A percentile compares a stretch with the other conserved stretches of the same genome.
Evolutionary conservation across 2,888 invertebrate genomes (phyloP).

Genomic region (Lasioglossum oenotherae): DNA sequence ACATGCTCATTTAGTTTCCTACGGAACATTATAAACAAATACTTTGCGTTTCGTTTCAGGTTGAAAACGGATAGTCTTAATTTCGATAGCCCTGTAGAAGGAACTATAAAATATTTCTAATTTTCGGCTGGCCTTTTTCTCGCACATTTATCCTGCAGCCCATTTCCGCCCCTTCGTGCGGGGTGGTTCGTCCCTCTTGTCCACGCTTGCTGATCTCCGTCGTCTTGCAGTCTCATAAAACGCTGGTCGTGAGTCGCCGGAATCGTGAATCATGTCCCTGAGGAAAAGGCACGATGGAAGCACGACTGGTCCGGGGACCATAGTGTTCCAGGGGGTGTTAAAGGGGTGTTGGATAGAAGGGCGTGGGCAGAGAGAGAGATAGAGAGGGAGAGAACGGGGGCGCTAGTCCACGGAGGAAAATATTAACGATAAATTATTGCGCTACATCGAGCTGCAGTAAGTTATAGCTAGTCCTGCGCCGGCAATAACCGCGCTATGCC

Average conservation of each 20-base stretch:
- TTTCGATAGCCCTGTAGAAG: too few species aligned
- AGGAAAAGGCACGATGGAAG: constrained; percentile 39
- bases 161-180: not conserved
- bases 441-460: constrained; percentile 71
- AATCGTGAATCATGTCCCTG: constrained; percentile 66
- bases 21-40: too few species aligned
- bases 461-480: constrained; percentile 67
- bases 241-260: constrained; percentile 55
- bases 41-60: too few species aligned
- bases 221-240: constrained; percentile 52
- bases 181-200: not conserved
- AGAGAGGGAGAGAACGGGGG: constrained; percentile 52
- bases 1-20: too few species aligned
- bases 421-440: constrained; percentile 74
- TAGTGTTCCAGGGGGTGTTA: not conserved
- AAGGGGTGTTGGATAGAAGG: not conserved
- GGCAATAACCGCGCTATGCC: constrained; percentile 65
- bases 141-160: not conserved
- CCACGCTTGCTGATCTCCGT: constrained; percentile 26
- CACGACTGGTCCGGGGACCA: not conserved
- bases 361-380: not conserved
- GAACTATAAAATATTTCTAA: not conserved
- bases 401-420: constrained; percentile 65
- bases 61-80: too few species aligned
- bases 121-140: constrained; percentile 5